Percentiles rank a stretch among this genome's conserved stretches.
phyloP scores from a whole-genome alignment of 1,140 invertebrate genomes.

The Chironomus striatipennis region DNA sequence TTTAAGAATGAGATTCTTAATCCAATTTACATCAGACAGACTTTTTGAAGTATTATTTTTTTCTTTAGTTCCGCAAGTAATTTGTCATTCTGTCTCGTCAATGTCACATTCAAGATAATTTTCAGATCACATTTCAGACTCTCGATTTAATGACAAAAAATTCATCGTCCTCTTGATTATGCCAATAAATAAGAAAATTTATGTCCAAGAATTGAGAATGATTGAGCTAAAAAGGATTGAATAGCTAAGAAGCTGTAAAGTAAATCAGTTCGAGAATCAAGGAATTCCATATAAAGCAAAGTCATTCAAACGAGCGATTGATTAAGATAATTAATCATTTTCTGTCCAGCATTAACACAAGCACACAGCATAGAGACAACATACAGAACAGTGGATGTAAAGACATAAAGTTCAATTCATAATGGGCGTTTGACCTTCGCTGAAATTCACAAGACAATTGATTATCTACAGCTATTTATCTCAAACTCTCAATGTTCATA shows the following conservation, averaged over 20 bases:
- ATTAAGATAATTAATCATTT: conserved; percentile 15
- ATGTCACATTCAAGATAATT: neutral
- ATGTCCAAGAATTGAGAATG: neutral
- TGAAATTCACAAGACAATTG: conserved; percentile 1
- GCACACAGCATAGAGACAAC: neutral
- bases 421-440: neutral
- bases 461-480: neutral
- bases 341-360: neutral
- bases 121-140: neutral
- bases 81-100: no score
- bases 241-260: neutral
- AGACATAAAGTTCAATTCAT: neutral
- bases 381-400: no score
- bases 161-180: neutral
- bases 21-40: no score
- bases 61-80: no score
- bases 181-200: no score
- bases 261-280: neutral
- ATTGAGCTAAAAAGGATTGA: neutral
- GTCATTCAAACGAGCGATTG: conserved; percentile 6
- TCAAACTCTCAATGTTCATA: neutral
- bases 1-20: no score
- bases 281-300: conserved; percentile 13
- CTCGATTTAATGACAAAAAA: neutral
- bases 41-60: no score